Evolutionary conservation across 2,888 invertebrate genomes (phyloP), one percentile per base, ranked within the genome.

Genomic region (Drosophila acutilabella): DNA sequence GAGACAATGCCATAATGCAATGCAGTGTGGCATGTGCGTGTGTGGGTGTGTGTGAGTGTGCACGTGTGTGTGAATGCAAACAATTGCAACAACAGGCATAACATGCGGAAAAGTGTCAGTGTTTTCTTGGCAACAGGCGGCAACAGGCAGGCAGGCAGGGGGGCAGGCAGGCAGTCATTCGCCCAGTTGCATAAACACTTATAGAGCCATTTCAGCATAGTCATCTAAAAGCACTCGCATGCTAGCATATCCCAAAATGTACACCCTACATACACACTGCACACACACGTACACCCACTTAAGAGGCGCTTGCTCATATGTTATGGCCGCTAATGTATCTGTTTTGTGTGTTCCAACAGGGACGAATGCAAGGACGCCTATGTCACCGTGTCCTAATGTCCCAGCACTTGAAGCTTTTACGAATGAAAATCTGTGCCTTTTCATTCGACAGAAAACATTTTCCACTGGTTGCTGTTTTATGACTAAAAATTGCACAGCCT

Each of bases 101-200:
- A 85, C 88, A 85, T 82, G 85, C 85, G 81, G 86, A 82, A 88
- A 85, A 85, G 81, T 88, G 86, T 82, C 85, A 79, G 74, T 77
- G 69, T 85, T 81, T 82, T 79, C 80, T 79, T 80, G 80, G 84
- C 79, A 77, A 72, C 74, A 79, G 70, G 66, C 80, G 58, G 67
- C 59, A 64, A 64, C 76, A 72, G 68, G 60, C 64, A 70, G 14
- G 10, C 51, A 60, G 47, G 23, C 41, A 20, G 20, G 23, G 6
- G 6, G 23, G 23, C 6, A 69, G 52, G 53, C 59, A 56, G 33
- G 33, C 42, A 57, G 33, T 20, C 42, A 57, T 50, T 64, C 60
- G 61, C 64, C 50, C 64, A 81, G 81, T 86, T 86, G 85, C 80
- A 81, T 80, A 81, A 84, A 81, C 88, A 85, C 86, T 85, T 85